Percentiles rank a stretch among this genome's conserved stretches.
Evolutionary conservation across 2,113 vertebrate genomes (phyloP).

Genomic region (Procavia capensis): DNA sequence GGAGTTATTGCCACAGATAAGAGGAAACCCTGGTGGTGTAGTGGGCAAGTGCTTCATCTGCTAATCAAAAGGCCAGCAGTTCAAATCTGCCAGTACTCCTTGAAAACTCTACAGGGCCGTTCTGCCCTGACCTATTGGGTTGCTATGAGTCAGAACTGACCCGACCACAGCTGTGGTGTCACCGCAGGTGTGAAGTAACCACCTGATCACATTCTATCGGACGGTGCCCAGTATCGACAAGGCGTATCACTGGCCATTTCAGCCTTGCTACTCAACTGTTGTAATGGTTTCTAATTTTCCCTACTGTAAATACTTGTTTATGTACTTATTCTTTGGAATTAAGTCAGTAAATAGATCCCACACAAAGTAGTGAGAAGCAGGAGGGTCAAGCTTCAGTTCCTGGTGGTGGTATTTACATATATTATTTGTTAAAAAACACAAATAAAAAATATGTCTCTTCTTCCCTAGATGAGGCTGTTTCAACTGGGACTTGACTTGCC

Average conservation of each 20-base stretch:
- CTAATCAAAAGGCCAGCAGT: no score
- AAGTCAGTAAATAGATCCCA: neutral
- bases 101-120: no score
- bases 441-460: neutral
- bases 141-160: no score
- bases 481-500: neutral
- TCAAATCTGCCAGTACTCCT: no score
- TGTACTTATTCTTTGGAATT: neutral
- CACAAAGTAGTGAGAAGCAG: neutral
- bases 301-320: neutral
- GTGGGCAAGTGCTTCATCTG: no score
- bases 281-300: neutral
- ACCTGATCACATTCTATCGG: neutral
- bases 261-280: neutral
- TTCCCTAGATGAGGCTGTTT: neutral
- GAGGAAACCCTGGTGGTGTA: no score
- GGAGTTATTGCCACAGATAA: neutral
- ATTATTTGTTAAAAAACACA: neutral
- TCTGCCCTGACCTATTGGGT: no score
- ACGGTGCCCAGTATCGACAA: no score
- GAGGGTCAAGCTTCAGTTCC: neutral
- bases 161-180: no score
- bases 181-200: no score
- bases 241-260: neutral
- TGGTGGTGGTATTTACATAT: neutral